Evolutionary conservation across 1,140 invertebrate species (phyloP), one percentile per base, ranked within the genome.

Genomic region (Chelonus insularis): DNA sequence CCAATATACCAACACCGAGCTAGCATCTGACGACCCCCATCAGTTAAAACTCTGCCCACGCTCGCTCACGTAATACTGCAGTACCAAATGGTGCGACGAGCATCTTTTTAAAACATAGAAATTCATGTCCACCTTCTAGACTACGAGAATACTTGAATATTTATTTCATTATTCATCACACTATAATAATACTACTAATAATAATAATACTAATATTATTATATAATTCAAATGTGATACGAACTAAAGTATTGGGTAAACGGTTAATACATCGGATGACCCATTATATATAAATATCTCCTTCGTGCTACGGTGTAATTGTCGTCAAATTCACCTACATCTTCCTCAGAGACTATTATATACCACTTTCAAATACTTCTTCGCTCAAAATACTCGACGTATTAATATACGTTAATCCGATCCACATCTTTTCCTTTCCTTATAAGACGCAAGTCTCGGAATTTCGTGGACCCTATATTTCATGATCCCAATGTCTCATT

Each of bases 1-100:
- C 82, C 82, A 32, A 79, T 85, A 60, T 82, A 83, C 66, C 83
- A 84, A 66, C 84, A 85, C 69, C 75, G 85, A 64, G 84, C 85
- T 63, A 86, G 84, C 73, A 85, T 86, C 75, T 86, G 82, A 85
- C 79, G 70, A 59, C 57, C 60, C 41, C 65, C 71, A 32, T 67
- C 68, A 47, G 63, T 66, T 52, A 68, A 66, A 37, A 73, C 68
- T 64, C 68, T 73, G 66, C 67, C 68, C 51, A 68, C 65, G 45
- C 65, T 63, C 41, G 68, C 62, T 65, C 63, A 68, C 37, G 69
- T 72, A 65, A 69, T 55, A 34, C 43, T 67, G 64, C 63, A 70
- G 66, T 71, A 74, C 63, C 72, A 74, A 68, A 71, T 67, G 66
- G 69, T 67, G 66, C 69, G 75, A 70, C 71, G 76, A 61, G 71